phyloP scores from a whole-genome alignment of 1,140 invertebrate genomes.

The Steinernema khuongi region DNA sequence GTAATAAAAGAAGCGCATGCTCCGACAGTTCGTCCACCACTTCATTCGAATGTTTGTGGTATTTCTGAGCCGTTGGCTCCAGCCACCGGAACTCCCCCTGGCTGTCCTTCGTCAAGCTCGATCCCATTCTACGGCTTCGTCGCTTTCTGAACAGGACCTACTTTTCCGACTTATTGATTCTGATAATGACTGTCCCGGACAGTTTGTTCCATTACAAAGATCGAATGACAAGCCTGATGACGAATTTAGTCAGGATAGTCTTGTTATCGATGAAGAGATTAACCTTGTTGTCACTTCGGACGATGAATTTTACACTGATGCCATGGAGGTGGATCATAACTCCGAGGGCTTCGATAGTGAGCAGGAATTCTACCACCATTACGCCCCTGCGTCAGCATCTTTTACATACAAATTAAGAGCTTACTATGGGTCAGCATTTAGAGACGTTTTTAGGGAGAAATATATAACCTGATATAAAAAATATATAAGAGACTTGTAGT shows the following conservation, averaged over 20 bases:
- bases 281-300: slow-evolving; percentile 1
- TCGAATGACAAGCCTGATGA: neutral
- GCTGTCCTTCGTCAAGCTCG: no score
- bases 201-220: neutral
- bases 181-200: neutral
- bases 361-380: neutral
- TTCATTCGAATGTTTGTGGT: slow-evolving; percentile 3
- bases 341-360: neutral
- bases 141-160: neutral
- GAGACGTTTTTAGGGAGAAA: no score
- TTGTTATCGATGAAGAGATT: neutral
- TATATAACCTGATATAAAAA: no score
- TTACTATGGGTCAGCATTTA: neutral
- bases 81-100: neutral
- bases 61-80: neutral
- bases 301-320: neutral
- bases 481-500: no score
- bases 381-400: neutral
- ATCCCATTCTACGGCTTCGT: neutral
- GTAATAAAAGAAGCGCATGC: neutral
- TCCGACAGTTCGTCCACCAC: neutral
- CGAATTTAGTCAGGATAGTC: neutral
- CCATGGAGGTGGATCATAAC: neutral
- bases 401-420: neutral
- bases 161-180: neutral